phyloP scores from a whole-genome alignment of 2,113 vertebrate genomes.

The Hydrolagus affinis region DNA sequence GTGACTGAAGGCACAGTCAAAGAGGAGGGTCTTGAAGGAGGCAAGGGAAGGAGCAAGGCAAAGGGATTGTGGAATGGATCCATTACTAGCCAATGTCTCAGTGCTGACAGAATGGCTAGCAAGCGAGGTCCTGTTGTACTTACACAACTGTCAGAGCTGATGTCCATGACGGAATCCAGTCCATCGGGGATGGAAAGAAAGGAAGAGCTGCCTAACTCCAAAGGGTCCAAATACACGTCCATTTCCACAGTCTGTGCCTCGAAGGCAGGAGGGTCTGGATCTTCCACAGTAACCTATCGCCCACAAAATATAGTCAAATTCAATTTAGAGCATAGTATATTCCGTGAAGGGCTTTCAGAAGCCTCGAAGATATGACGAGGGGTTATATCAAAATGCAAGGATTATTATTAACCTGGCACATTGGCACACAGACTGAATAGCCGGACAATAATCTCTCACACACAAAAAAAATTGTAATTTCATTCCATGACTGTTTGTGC shows the following conservation, averaged over 20 bases:
- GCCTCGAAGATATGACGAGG: too few relatives aligned
- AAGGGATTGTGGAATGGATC: not conserved
- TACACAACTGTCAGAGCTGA: conserved; percentile 53
- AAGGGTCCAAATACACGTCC: conserved; percentile 52
- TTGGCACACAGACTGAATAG: too few relatives aligned
- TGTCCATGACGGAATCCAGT: conserved; percentile 41
- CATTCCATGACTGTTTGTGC: too few relatives aligned
- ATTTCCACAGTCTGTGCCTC: conserved; percentile 58
- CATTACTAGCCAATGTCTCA: not conserved
- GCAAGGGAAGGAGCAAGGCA: not conserved
- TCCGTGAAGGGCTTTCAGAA: too few relatives aligned
- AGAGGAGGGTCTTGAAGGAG: not conserved
- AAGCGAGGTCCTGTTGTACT: conserved; percentile 35
- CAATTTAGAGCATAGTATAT: too few relatives aligned
- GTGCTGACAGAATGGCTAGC: not conserved
- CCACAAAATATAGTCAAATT: too few relatives aligned
- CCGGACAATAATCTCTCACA: too few relatives aligned
- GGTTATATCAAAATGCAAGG: too few relatives aligned
- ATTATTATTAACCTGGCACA: too few relatives aligned
- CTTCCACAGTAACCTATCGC: conserved; percentile 51
- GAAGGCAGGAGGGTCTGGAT: conserved; percentile 45
- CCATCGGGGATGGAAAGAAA: conserved; percentile 50
- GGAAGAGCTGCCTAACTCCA: conserved; percentile 46
- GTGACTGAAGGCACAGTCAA: not conserved
- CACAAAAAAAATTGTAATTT: too few relatives aligned